Evolutionary conservation across 2,797 vertebrate genomes (phyloP).

Genomic region (Remorina albescens): DNA sequence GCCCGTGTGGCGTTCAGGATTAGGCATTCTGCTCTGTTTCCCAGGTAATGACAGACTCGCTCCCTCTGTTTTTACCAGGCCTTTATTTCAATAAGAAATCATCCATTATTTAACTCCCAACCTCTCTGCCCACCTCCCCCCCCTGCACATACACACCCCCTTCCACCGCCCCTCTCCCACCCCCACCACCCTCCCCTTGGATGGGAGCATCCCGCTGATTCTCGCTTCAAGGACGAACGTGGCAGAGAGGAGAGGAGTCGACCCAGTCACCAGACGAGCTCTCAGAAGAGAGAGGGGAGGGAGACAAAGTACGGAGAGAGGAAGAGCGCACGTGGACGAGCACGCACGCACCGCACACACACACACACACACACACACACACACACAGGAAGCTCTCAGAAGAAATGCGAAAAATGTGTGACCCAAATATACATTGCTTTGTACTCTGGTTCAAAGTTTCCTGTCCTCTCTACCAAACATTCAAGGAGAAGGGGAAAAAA

Average conservation of each 20-base stretch:
- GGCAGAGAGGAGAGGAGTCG: slow-evolving; percentile 75
- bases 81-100: slow-evolving; percentile 85
- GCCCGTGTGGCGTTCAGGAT: slow-evolving; percentile 34
- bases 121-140: slow-evolving; percentile 66
- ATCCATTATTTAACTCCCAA: slow-evolving; percentile 86
- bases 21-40: slow-evolving; percentile 68
- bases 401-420: slow-evolving; percentile 72
- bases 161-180: background rate
- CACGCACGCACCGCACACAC: slow-evolving; percentile 1
- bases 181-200: slow-evolving; percentile 63
- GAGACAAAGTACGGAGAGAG: slow-evolving; percentile 60
- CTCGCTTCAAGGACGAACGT: slow-evolving; percentile 86
- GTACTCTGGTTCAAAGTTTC: slow-evolving; percentile 87
- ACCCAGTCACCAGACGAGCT: slow-evolving; percentile 73
- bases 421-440: slow-evolving; percentile 88
- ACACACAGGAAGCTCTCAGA: slow-evolving; percentile 52
- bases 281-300: slow-evolving; percentile 67
- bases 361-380: slow-evolving; percentile 10
- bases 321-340: slow-evolving; percentile 8
- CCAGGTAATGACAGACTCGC: slow-evolving; percentile 74
- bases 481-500: slow-evolving; percentile 80
- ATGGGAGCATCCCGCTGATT: slow-evolving; percentile 82
- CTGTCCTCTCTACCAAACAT: slow-evolving; percentile 83
- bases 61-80: slow-evolving; percentile 63
- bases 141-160: background rate